Evolutionary conservation across 2,113 vertebrate species (phyloP).

Genomic region (Pristiophorus japonicus): DNA sequence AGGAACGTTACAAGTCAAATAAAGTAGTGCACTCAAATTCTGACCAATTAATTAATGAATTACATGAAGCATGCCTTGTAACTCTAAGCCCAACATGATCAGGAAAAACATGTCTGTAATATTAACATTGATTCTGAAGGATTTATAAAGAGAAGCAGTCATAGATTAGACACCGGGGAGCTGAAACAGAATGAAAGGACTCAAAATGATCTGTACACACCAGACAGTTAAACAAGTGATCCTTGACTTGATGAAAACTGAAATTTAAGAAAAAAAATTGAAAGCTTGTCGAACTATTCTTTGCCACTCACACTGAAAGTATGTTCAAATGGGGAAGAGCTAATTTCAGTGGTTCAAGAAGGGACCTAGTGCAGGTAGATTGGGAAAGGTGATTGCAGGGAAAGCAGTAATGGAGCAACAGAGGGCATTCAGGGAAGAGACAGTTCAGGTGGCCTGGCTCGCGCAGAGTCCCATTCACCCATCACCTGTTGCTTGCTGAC

Average conservation of each 20-base stretch:
- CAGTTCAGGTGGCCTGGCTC: neutral
- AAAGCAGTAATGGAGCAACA: neutral
- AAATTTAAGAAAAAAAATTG: neutral
- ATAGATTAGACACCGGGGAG: neutral
- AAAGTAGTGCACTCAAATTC: neutral
- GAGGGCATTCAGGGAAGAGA: neutral
- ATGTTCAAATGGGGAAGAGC: neutral
- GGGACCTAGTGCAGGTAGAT: neutral
- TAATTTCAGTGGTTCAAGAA: neutral
- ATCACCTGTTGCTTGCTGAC: no score
- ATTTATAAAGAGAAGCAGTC: neutral
- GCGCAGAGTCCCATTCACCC: no score
- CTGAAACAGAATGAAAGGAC: neutral
- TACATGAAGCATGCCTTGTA: neutral
- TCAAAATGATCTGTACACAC: constrained; percentile 1
- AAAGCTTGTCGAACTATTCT: neutral
- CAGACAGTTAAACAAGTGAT: constrained; percentile 5
- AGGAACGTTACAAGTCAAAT: neutral
- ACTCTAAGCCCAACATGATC: neutral
- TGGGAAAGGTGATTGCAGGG: neutral
- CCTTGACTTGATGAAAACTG: neutral
- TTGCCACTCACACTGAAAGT: neutral
- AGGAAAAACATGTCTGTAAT: neutral
- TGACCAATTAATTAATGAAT: neutral
- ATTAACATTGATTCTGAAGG: constrained; percentile 17